Evolutionary conservation across 2,888 invertebrate genomes (phyloP).

Genomic region (Augiades crinisus): DNA sequence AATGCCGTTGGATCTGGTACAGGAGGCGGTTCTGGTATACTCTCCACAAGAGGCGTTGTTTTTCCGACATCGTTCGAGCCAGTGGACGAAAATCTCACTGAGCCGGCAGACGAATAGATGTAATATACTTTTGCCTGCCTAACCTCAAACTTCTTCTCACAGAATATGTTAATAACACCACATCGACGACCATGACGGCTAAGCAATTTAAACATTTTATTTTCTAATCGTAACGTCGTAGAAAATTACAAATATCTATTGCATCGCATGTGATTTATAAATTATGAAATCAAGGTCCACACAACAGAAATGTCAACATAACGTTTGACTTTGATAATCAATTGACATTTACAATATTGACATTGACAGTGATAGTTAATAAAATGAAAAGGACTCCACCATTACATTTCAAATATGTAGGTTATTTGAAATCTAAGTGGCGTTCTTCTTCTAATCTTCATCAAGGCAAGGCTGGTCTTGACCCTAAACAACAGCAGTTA

Average conservation of each 20-base stretch:
- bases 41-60: slow-evolving; percentile 49
- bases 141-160: slow-evolving; percentile 74
- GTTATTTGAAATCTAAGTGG: too few relatives aligned
- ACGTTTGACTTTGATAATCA: not conserved
- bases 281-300: slow-evolving; percentile 16
- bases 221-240: not conserved
- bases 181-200: slow-evolving; percentile 64
- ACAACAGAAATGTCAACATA: slow-evolving; percentile 2
- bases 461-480: too few relatives aligned
- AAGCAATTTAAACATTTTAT: slow-evolving; percentile 68
- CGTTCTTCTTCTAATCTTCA: too few relatives aligned
- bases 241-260: not conserved
- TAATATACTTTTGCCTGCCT: slow-evolving; percentile 68
- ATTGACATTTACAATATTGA: not conserved
- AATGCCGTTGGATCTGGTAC: slow-evolving; percentile 60
- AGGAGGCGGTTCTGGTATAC: slow-evolving; percentile 72
- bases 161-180: slow-evolving; percentile 60
- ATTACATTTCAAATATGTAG: too few relatives aligned
- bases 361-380: too few relatives aligned
- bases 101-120: slow-evolving; percentile 61
- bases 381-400: too few relatives aligned
- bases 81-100: slow-evolving; percentile 64
- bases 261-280: not conserved
- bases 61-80: slow-evolving; percentile 49
- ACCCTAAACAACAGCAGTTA: too few relatives aligned